A percentile compares a stretch with the other conserved stretches of the same genome.
phyloP scores from a whole-genome alignment of 2,888 invertebrate species.

The Eilema sororculum region DNA sequence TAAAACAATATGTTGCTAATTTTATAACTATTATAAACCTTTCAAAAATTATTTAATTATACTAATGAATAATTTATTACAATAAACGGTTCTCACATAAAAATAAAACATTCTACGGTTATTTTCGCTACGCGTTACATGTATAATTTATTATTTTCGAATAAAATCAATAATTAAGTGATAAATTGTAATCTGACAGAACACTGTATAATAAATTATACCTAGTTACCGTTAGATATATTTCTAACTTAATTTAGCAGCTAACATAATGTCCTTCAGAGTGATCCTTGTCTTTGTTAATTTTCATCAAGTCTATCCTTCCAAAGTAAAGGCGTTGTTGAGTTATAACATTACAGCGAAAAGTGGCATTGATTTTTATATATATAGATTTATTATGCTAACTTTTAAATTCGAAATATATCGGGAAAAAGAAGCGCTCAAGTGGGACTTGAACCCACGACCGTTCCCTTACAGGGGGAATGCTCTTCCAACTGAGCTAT shows the following conservation, averaged over 20 bases:
- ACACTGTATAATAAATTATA: not conserved
- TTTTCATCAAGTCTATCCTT: no score
- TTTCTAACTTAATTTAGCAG: not conserved
- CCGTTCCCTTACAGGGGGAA: no score
- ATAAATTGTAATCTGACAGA: not conserved
- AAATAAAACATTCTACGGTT: not conserved
- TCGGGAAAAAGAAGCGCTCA: no score
- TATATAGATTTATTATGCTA: no score
- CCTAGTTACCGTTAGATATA: not conserved
- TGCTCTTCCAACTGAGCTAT: no score
- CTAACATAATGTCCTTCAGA: not conserved
- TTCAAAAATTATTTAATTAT: not conserved
- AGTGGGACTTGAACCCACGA: no score
- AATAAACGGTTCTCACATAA: not conserved
- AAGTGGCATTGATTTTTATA: no score
- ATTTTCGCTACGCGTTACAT: not conserved
- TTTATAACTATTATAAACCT: not conserved
- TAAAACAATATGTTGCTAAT: no score
- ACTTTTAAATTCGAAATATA: no score
- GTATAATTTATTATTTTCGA: not conserved
- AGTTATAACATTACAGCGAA: no score
- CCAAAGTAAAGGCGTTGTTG: no score
- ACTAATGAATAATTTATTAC: not conserved
- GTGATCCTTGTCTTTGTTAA: no score
- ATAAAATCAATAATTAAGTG: not conserved